Conservation (phyloP, 2,888 invertebrate genomes). For the Chrysotoxum bicinctum region DNA sequence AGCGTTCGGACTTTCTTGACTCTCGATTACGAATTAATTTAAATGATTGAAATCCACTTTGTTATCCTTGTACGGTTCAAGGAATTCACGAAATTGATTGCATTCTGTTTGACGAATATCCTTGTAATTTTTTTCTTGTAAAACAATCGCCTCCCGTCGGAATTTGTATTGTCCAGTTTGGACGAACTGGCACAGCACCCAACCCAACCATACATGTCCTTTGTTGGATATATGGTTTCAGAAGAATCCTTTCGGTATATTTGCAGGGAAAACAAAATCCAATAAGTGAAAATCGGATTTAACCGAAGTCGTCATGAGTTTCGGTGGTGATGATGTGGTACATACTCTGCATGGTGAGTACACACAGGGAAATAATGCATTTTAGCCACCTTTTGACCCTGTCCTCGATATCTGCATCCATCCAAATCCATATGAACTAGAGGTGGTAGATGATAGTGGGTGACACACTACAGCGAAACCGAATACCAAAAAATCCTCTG, state of each 20-base stretch:
- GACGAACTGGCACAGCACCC: constrained; percentile 2
- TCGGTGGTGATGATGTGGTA: constrained; percentile 49
- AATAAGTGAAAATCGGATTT: constrained; percentile 79
- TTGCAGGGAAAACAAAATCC: constrained; percentile 75
- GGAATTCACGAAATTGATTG: constrained; percentile 22
- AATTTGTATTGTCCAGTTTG: constrained; percentile 52
- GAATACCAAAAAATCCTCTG: constrained; percentile 66
- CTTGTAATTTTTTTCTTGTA: constrained; percentile 8
- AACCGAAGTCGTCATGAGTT: constrained; percentile 73
- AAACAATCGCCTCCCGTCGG: constrained; percentile 22
- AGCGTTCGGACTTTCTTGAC: neutral
- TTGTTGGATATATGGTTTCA: constrained; percentile 15
- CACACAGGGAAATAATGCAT: constrained; percentile 59
- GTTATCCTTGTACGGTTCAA: constrained; percentile 2
- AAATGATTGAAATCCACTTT: constrained; percentile 11
- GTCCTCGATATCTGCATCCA: neutral
- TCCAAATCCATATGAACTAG: neutral
- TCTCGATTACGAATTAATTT: neutral
- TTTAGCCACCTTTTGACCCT: constrained; percentile 31
- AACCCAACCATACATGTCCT: constrained; percentile 24
- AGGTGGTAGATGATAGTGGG: neutral
- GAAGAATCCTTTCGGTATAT: constrained; percentile 22
- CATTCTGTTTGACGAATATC: constrained; percentile 26
- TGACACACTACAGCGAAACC: constrained; percentile 35
- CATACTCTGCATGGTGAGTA: neutral